These are phyloP conservation scores for Lasioglossum malachurum DNA, from an alignment of 2,888 invertebrate genomes.

Conservation along the genomic window DNA sequence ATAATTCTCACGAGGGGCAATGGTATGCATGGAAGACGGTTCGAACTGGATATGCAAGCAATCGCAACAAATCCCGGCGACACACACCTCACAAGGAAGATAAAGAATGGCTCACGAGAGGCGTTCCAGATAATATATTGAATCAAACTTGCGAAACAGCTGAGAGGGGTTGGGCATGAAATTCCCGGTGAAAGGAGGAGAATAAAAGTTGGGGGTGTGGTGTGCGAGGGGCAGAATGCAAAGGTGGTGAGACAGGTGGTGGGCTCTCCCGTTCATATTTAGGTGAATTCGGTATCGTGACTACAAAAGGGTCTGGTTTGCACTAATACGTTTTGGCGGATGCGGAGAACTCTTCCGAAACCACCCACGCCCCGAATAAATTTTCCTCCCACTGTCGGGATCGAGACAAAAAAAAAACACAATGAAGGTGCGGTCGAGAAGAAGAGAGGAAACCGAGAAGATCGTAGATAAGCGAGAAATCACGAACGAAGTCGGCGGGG, in stretches of 20 bases:
- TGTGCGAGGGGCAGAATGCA: conserved; percentile 32
- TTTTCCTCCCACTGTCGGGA: conserved; percentile 28
- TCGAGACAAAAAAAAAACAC: conserved; percentile 33
- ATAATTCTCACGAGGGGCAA: not conserved
- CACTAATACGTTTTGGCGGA: conserved; percentile 13
- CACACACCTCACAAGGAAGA: conserved; percentile 21
- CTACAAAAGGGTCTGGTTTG: conserved; percentile 34
- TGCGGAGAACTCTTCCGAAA: conserved; percentile 36
- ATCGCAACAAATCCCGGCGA: not conserved
- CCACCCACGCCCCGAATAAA: conserved; percentile 48
- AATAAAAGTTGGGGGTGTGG: not conserved
- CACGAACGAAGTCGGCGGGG: conserved; percentile 2
- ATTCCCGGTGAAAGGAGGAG: conserved; percentile 32
- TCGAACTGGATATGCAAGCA: conserved; percentile 5
- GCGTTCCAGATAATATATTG: conserved; percentile 23
- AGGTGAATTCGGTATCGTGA: conserved; percentile 8
- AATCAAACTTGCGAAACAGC: conserved; percentile 22
- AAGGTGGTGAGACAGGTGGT: conserved; percentile 43
- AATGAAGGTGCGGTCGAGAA: conserved; percentile 23
- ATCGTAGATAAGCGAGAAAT: conserved; percentile 24
- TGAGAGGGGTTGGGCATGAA: conserved; percentile 14
- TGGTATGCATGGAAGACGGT: conserved; percentile 1
- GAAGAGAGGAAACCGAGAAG: not conserved
- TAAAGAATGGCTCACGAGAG: conserved; percentile 12
- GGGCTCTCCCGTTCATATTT: conserved; percentile 21